Evolutionary conservation across 2,113 vertebrate genomes (phyloP).

Genomic region (Sinocyclocheilus anophthalmus): DNA sequence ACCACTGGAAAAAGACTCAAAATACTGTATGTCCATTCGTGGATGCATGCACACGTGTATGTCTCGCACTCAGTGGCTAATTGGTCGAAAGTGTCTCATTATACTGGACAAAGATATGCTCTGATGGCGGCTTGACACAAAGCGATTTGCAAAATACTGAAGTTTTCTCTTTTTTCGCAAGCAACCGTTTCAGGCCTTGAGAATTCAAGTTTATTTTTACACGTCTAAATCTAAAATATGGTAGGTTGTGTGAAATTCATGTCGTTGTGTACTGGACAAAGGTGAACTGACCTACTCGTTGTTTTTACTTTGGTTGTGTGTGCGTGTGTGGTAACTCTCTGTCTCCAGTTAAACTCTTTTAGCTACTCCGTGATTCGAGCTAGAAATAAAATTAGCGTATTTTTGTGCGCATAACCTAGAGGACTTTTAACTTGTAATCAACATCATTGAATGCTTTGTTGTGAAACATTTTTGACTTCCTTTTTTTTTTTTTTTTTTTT

Average conservation of each 20-base stretch:
- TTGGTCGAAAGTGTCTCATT: conserved; percentile 69
- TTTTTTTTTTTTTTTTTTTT: too few species aligned
- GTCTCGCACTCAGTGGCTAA: conserved; percentile 65
- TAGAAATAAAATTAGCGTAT: conserved; percentile 18
- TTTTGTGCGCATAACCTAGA: conserved; percentile 12
- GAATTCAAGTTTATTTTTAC: conserved; percentile 61
- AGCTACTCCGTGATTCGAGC: conserved; percentile 13
- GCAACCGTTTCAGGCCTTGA: conserved; percentile 63
- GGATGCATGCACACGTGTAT: conserved; percentile 37
- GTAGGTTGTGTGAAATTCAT: conserved; percentile 66
- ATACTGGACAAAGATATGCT: conserved; percentile 78
- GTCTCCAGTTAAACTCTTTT: conserved; percentile 7
- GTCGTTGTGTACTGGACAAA: conserved; percentile 79
- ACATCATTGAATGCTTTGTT: conserved; percentile 21
- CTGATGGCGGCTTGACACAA: conserved; percentile 61
- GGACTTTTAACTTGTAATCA: conserved; percentile 22
- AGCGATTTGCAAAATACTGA: conserved; percentile 21
- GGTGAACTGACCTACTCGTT: conserved; percentile 78
- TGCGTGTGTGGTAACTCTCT: conserved; percentile 63
- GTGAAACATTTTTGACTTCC: neutral
- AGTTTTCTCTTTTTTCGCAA: conserved; percentile 23
- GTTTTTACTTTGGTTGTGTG: conserved; percentile 46
- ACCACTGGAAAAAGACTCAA: conserved; percentile 77
- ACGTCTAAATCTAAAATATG: conserved; percentile 63
- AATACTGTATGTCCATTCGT: conserved; percentile 59